Evolutionary conservation across 2,113 vertebrate species (phyloP).

Genomic region (Platichthys flesus): DNA sequence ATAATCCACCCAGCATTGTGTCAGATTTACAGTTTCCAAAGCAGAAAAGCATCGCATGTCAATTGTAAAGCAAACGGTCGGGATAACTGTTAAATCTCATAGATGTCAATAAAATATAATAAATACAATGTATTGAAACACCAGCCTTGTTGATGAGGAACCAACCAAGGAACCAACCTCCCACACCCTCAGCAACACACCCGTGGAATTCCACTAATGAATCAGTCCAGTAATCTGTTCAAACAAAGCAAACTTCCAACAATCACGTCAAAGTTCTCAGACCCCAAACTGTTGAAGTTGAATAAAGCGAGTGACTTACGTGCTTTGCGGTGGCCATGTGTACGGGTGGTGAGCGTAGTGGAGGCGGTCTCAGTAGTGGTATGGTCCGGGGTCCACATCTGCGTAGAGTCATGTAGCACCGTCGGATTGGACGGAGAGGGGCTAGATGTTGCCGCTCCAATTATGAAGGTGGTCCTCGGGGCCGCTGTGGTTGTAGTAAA

Average conservation of each 20-base stretch:
- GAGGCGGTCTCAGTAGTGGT: conserved; percentile 72
- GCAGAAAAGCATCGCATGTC: neutral
- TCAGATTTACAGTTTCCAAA: neutral
- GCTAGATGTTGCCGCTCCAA: conserved; percentile 68
- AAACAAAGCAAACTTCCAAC: no score
- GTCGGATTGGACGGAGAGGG: conserved; percentile 78
- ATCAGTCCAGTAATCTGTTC: no score
- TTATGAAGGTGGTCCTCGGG: conserved; percentile 51
- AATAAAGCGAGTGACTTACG: conserved; percentile 71
- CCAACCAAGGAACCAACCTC: neutral
- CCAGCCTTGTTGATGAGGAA: neutral
- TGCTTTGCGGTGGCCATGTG: conserved; percentile 79
- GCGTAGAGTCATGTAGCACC: conserved; percentile 81
- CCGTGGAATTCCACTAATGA: neutral
- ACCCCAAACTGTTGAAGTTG: neutral
- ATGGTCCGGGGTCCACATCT: conserved; percentile 78
- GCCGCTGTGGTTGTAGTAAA: conserved; percentile 68
- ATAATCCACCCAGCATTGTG: neutral
- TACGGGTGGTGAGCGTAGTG: conserved; percentile 68
- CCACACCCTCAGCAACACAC: neutral
- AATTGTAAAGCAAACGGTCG: neutral
- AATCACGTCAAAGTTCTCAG: no score
- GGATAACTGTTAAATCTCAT: neutral
- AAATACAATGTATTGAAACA: neutral
- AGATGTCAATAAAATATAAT: neutral